phyloP scores from a whole-genome alignment of 64 coral and sea anemone species.

The Porites australiensis region DNA sequence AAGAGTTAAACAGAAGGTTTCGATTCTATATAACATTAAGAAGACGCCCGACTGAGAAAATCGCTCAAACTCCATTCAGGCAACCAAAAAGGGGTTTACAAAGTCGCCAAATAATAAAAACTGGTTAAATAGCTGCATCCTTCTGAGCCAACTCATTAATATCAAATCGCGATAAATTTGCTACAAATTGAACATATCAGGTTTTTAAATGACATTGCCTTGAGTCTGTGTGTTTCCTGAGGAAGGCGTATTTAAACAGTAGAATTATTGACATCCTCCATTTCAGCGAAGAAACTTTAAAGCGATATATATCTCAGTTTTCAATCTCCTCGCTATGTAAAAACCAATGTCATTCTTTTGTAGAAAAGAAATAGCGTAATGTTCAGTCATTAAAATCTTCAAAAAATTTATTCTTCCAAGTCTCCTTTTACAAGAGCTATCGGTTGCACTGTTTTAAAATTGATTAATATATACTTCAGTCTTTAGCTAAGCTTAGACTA shows the following conservation, averaged over 20 bases:
- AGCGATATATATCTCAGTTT: no score
- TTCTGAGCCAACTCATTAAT: not conserved
- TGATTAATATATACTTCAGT: no score
- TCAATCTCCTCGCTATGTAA: no score
- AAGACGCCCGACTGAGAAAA: slow-evolving; percentile 14
- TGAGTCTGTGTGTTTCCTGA: not conserved
- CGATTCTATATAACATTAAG: not conserved
- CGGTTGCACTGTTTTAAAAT: no score
- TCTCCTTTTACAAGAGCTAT: no score
- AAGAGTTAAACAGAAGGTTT: slow-evolving; percentile 40
- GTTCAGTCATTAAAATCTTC: no score
- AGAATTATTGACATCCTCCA: not conserved
- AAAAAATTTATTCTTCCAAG: no score
- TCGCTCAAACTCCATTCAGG: not conserved
- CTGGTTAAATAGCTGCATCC: not conserved
- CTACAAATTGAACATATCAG: not conserved
- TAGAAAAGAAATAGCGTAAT: no score
- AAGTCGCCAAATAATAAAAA: not conserved
- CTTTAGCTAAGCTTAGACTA: no score
- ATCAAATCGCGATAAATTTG: not conserved
- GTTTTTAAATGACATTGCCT: not conserved
- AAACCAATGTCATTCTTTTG: no score
- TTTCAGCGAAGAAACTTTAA: no score
- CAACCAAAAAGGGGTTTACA: not conserved
- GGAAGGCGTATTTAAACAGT: not conserved